Evolutionary conservation across 1,140 invertebrate species (phyloP).

Genomic region (Stegodyphus mimosarum): DNA sequence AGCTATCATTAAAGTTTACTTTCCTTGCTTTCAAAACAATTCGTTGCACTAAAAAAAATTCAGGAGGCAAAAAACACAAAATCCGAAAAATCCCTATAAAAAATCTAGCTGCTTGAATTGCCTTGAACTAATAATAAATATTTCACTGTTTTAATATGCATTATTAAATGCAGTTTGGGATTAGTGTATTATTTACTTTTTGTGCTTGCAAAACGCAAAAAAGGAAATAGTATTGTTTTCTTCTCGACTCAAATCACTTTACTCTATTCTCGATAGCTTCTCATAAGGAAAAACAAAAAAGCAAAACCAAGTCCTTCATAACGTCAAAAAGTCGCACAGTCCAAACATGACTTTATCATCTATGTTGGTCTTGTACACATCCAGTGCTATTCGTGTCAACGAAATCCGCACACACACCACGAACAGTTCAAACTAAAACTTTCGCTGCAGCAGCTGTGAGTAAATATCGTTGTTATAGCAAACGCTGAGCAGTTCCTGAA

Average conservation of each 20-base stretch:
- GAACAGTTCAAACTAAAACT: slow-evolving; percentile 43
- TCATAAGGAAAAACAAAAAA: not conserved
- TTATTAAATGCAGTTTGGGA: too few relatives aligned
- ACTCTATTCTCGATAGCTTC: not conserved
- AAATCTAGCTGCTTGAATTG: too few relatives aligned
- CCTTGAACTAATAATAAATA: too few relatives aligned
- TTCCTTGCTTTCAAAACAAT: too few relatives aligned
- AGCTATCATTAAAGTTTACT: slow-evolving; percentile 16
- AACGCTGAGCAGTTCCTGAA: not conserved
- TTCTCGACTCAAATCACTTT: too few relatives aligned
- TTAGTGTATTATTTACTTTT: too few relatives aligned
- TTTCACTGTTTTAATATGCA: too few relatives aligned
- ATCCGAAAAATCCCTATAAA: too few relatives aligned
- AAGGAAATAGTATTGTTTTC: too few relatives aligned
- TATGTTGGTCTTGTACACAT: slow-evolving; percentile 52
- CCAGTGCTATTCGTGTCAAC: slow-evolving; percentile 46
- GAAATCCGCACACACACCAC: slow-evolving; percentile 18
- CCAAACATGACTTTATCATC: slow-evolving; percentile 46
- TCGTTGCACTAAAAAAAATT: too few relatives aligned
- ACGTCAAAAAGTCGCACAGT: slow-evolving; percentile 48
- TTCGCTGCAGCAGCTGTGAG: not conserved
- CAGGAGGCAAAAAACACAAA: too few relatives aligned
- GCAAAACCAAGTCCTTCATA: slow-evolving; percentile 7
- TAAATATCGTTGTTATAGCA: slow-evolving; percentile 36
- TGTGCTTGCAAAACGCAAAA: too few relatives aligned